Evolutionary conservation across 2,797 vertebrate genomes (phyloP).

Genomic region (Serranus cabrilla): DNA sequence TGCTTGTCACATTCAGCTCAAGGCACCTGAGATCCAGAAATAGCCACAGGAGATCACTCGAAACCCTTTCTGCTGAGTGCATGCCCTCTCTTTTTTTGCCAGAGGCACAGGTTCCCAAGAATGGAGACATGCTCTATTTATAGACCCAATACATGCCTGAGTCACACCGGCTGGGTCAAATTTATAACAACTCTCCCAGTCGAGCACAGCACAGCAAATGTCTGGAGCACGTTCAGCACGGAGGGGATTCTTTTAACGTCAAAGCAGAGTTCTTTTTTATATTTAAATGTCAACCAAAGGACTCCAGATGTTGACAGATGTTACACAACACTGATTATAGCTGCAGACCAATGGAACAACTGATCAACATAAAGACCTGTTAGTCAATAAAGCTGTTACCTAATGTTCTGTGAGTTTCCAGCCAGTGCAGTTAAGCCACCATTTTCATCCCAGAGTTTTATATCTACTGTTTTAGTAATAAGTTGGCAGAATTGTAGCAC

Average conservation of each 20-base stretch:
- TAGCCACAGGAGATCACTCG: conserved; percentile 27
- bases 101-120: conserved; percentile 33
- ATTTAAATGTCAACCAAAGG: background rate
- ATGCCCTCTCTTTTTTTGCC: conserved; percentile 23
- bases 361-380: background rate
- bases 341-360: background rate
- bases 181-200: conserved; percentile 29
- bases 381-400: background rate
- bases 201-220: conserved; percentile 33
- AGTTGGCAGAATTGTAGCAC: background rate
- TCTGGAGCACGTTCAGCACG: conserved; percentile 10
- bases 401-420: no score
- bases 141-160: conserved; percentile 49
- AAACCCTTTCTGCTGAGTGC: background rate
- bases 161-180: conserved; percentile 46
- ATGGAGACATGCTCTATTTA: conserved; percentile 62
- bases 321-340: background rate
- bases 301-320: background rate
- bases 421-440: no score
- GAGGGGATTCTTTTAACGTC: background rate
- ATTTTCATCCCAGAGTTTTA: background rate
- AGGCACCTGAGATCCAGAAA: conserved; percentile 50
- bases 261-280: conserved; percentile 4
- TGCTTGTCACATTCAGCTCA: conserved; percentile 9
- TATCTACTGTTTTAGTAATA: background rate